Base-by-base conservation (phyloP, 2,797 vertebrate species). In the Setipinna tenuifilis region DNA sequence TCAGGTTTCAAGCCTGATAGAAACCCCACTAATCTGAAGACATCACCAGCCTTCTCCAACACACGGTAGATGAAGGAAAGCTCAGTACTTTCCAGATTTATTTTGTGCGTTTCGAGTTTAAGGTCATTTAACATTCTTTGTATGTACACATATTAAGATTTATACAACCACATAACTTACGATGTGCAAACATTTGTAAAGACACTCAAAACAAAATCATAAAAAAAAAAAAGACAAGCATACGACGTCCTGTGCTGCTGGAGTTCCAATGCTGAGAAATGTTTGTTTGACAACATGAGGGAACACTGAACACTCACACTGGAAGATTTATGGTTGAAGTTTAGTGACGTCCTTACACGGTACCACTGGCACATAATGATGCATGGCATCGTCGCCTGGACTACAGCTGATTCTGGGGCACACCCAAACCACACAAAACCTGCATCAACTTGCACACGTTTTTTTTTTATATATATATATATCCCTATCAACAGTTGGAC, bases 101-200 rank as follows among this genome's bases (percentile, higher is more conserved):
- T 90, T 90, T 93, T 95, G 93, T 95, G 94, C 93, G 92, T 94
- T 57, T 92, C 89, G 88, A 89, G 91, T 92, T 94, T 89, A 91
- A 89, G 82, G 83, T 87, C 89, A 83, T 88, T 88, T 91, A 93
- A 94, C 91, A 94, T 91, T 90, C 87, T 87, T 88, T 83, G 88
- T 91, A 92, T 93, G 89, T 91, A 94, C 89, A 94, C 89, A 85
- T 28, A 89, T 86, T 92, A 92, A 94, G 91, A 94, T 93, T 94
- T 28, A 91, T 48, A 92, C 61, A 86, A 78, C 83, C 75, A 80
- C 68, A 86, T 83, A 90, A 65, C 89, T 89, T 92, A 93, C 87
- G 92, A 90, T 85, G 90, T 82, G 61, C 89, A 88, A 91, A 92
- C 92, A 88, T 89, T 83, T 84, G 89, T 90, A 90, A 88, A 88